These are phyloP conservation scores for Abrostola tripartita DNA, from an alignment of 2,888 invertebrate genomes.

Conservation along the genomic window DNA sequence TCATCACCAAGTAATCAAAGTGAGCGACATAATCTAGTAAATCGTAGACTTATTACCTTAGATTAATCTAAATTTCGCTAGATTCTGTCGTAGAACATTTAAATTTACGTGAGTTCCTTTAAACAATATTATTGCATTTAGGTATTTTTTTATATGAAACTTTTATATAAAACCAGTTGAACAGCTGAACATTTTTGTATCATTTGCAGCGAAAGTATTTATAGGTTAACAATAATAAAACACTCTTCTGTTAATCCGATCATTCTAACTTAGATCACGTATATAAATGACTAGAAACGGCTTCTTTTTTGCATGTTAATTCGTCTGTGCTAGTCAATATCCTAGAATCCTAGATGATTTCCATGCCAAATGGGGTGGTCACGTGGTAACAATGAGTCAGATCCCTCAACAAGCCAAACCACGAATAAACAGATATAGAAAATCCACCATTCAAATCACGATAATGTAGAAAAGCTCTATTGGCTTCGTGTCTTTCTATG, in stretches of 20 bases:
- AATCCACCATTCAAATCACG: not conserved
- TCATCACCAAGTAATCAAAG: no score
- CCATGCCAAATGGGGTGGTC: conserved; percentile 41
- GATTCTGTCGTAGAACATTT: no score
- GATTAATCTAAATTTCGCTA: no score
- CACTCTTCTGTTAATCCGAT: conserved; percentile 22
- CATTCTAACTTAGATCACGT: conserved; percentile 29
- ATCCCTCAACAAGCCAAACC: conserved; percentile 13
- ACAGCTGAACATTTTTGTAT: conserved; percentile 34
- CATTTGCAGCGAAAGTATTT: conserved; percentile 28
- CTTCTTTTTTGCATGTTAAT: conserved; percentile 17
- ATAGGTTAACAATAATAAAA: conserved; percentile 28
- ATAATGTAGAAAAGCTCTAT: no score
- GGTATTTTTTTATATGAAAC: no score
- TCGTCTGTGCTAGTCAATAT: conserved; percentile 33
- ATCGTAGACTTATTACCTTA: no score
- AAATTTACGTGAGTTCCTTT: no score
- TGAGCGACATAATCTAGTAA: no score
- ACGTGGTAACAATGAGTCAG: conserved; percentile 53
- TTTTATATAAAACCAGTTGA: conserved; percentile 2
- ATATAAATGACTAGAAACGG: conserved; percentile 24
- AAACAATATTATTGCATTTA: no score
- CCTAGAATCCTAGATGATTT: conserved; percentile 54
- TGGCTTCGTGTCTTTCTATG: no score
- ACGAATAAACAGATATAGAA: conserved; percentile 24